These are phyloP conservation scores for Melanchra persicariae DNA, from an alignment of 2,888 invertebrate species.

Conservation along the genomic window DNA sequence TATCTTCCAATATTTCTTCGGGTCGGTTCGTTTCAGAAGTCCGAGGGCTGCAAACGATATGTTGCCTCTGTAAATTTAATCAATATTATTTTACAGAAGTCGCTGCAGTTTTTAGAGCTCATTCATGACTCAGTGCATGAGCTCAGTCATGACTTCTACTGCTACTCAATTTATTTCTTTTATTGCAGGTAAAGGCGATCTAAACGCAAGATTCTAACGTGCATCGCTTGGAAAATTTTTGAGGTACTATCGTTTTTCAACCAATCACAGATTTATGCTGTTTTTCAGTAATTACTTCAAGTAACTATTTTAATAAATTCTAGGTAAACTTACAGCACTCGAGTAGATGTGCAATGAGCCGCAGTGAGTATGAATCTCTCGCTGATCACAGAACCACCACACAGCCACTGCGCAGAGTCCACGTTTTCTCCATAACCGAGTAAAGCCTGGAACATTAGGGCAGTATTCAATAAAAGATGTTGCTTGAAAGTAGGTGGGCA, in stretches of 20 bases:
- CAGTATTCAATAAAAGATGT: too few species aligned
- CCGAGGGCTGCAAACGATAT: slow-evolving; percentile 58
- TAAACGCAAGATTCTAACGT: too few species aligned
- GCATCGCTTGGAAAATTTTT: too few species aligned
- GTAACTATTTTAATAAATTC: too few species aligned
- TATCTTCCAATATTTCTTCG: slow-evolving; percentile 52
- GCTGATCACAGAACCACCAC: slow-evolving; percentile 71
- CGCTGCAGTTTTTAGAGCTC: too few species aligned
- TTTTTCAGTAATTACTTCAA: too few species aligned
- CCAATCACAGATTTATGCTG: not conserved
- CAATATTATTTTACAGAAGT: not conserved
- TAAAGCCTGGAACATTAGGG: slow-evolving; percentile 44
- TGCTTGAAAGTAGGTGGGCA: too few species aligned
- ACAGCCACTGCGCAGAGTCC: slow-evolving; percentile 65
- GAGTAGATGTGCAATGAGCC: slow-evolving; percentile 47
- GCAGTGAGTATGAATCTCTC: slow-evolving; percentile 72
- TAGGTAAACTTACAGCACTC: slow-evolving; percentile 24
- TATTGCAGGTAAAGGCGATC: too few species aligned
- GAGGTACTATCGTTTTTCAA: too few species aligned
- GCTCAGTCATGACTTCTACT: not conserved
- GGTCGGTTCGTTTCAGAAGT: slow-evolving; percentile 51
- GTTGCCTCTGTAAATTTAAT: slow-evolving; percentile 44
- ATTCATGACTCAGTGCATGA: too few species aligned
- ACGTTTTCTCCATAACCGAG: slow-evolving; percentile 51
- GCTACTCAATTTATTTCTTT: too few species aligned